Evolutionary conservation across 2,797 vertebrate genomes (phyloP).

Genomic region (Sebastes nivosus): DNA sequence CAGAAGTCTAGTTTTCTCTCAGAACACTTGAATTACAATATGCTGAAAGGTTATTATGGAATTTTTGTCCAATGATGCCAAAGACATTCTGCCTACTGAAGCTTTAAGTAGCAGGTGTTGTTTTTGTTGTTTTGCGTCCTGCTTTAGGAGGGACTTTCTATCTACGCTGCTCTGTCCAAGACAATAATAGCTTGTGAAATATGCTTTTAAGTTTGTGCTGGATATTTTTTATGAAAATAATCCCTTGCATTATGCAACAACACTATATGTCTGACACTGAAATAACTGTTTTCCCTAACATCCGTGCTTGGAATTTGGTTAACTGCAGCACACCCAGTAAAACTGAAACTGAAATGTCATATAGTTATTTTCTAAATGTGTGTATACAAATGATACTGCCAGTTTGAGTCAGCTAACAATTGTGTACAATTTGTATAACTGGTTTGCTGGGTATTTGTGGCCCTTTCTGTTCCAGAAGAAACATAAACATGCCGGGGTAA

Average conservation of each 20-base stretch:
- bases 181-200: neutral
- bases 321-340: slow-evolving; percentile 7
- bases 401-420: slow-evolving; percentile 12
- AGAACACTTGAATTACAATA: too few relatives aligned
- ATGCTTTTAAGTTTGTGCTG: slow-evolving; percentile 24
- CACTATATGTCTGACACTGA: neutral
- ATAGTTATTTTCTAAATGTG: slow-evolving; percentile 37
- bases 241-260: neutral
- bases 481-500: neutral
- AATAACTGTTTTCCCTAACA: slow-evolving; percentile 8
- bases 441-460: neutral
- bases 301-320: slow-evolving; percentile 19
- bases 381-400: slow-evolving; percentile 30
- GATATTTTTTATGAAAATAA: slow-evolving; percentile 32
- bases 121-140: neutral
- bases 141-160: neutral
- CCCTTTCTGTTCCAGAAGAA: neutral
- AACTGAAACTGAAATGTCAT: slow-evolving; percentile 15
- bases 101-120: neutral
- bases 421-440: slow-evolving; percentile 1
- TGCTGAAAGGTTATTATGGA: too few relatives aligned
- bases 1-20: too few relatives aligned
- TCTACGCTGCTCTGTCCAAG: neutral
- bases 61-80: too few relatives aligned
- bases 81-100: too few relatives aligned